Conservation (phyloP, 1,140 invertebrate genomes). For the Euglossa dilemma region DNA sequence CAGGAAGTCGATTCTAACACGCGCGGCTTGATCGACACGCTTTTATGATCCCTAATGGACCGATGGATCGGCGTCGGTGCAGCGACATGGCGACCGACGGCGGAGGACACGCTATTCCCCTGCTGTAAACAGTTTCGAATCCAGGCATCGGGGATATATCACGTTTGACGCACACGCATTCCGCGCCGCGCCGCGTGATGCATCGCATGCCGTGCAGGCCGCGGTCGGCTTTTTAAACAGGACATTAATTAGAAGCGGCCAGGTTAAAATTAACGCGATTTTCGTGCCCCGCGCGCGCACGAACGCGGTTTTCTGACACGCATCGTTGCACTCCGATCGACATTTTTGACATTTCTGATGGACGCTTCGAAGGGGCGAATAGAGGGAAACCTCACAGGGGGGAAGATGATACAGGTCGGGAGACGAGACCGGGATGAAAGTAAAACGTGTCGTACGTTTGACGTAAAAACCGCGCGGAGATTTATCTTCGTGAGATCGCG, state of each 20-base stretch:
- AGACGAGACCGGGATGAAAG: not conserved
- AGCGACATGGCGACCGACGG: slow-evolving; percentile 31
- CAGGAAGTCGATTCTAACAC: slow-evolving; percentile 40
- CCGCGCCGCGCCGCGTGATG: slow-evolving; percentile 64
- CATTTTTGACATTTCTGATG: not conserved
- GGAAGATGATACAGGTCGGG: not conserved
- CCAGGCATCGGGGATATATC: slow-evolving; percentile 69
- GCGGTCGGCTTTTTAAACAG: slow-evolving; percentile 18
- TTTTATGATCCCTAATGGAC: slow-evolving; percentile 48
- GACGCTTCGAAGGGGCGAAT: not conserved
- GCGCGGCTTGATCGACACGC: slow-evolving; percentile 44
- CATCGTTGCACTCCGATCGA: not conserved
- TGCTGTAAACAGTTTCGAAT: slow-evolving; percentile 66
- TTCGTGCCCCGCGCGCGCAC: not conserved
- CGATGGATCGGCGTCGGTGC: slow-evolving; percentile 22
- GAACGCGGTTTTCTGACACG: slow-evolving; percentile 8
- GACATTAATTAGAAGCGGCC: slow-evolving; percentile 47
- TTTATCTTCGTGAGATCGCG: no score
- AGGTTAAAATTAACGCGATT: slow-evolving; percentile 19
- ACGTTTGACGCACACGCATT: slow-evolving; percentile 68
- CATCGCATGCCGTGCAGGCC: slow-evolving; percentile 60
- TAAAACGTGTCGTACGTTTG: not conserved
- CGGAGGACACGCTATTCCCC: slow-evolving; percentile 24
- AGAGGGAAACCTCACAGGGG: not conserved
- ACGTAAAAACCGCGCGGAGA: no score